Evolutionary conservation across 2,797 vertebrate genomes (phyloP), one percentile per base, ranked within the genome.

Genomic region (Zonotrichia albicollis): DNA sequence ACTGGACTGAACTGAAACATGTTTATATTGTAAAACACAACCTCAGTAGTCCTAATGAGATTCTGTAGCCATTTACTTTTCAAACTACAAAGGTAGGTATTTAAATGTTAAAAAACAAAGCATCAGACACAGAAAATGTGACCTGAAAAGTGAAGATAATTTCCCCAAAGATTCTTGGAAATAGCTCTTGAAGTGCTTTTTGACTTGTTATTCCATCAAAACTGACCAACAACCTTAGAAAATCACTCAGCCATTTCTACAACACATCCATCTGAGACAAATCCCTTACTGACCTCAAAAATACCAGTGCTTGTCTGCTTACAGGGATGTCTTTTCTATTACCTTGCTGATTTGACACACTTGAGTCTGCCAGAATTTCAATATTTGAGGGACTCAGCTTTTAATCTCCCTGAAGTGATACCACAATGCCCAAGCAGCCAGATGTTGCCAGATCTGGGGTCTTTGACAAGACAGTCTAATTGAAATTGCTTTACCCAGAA

Each of bases 31-130:
- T 62, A 92, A 92, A 89, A 93, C 13, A 27, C 57, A 73, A 60
- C 81, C 19, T 65, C 68, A 65, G 3, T 14, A 72, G 58, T 72
- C 29, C n/a, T 90, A 87, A 89, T 66, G 75, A 93, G 36, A 83
- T 80, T 81, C 40, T 72, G 53, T 23, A 93, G 29, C 43, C 54
- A 78, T 87, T 83, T 68, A 32, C 36, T 87, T 89, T 91, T 62
- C 43, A 55, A 83, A 89, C n/a, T 80, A 71, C 32, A 79, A 92
- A 77, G 25, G 12, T 5, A 80, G 40, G 7, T 77, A 82, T 82
- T 95, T 95, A 94, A 71, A 94, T 74, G 50, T 77, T 90, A 71
- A 84, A 73, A 89, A 93, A 89, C 16, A 89, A 16, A 87, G 20
- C n/a, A 82, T 40, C 54, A 64, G 58, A 5, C 45, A 93, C 13